Base-by-base conservation (phyloP, 2,888 invertebrate genomes). In the Nemotelus nigrinus region DNA sequence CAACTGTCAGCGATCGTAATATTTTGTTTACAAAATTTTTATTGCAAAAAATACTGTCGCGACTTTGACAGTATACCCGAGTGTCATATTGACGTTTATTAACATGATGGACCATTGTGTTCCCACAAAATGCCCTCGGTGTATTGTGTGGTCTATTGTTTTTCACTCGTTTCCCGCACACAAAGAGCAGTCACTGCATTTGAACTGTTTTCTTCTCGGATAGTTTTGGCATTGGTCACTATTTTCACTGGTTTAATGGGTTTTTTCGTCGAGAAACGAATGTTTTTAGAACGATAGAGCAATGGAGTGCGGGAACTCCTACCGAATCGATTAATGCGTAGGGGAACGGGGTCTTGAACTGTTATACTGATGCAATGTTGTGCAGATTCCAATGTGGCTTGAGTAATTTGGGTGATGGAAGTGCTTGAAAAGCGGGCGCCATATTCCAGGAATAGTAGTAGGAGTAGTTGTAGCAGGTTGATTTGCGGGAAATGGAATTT, bases 1-100 rank as follows among this genome's bases (percentile, higher is more conserved):
- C 74, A 74, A 74, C 60, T 74, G 74, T 74, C 74, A 74, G 41
- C 43, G 74, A 47, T 8, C 5, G 60, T 60, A 60, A 65, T 39
- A 76, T 76, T 76, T 76, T 76, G 76, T 76, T 76, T 76, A 76
- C 76, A 76, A 76, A 76, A 65, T 65, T 64, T 64, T 76, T 76
- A 63, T 60, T 76, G 64, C 76, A 64, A 76, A 76, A 76, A 76
- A 64, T 45, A 44, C 50, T 65, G 25, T 64, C 63, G 76, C 76
- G 55, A 55, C 45, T 76, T 76, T 76, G 76, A 76, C 76, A 76
- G 76, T 48, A 76, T 43, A 39, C 65, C 10, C 7, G 60, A 44
- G 60, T 63, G 74, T 74, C 74, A 74, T 60, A 39, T 48, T 74
- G 74, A 74, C 74, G 74, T 74, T 74, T 74, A 39, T 48, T 74